Evolutionary conservation across 2,797 vertebrate genomes (phyloP).

Genomic region (Odontamblyopus rebecca): DNA sequence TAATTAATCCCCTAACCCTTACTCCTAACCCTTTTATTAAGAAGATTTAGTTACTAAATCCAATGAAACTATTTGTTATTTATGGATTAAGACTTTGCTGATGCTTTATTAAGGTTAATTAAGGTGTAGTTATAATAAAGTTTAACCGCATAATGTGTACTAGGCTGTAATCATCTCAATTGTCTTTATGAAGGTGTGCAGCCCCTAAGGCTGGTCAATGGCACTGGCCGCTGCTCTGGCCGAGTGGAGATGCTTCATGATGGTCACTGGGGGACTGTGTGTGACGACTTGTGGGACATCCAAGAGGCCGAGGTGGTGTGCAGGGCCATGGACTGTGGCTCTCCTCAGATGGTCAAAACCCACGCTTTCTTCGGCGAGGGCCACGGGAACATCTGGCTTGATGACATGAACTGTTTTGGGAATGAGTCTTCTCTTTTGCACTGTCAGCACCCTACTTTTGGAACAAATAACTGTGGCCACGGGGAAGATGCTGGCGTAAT

Average conservation of each 20-base stretch:
- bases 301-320: constrained; percentile 66
- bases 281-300: constrained; percentile 67
- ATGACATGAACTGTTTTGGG: constrained; percentile 55
- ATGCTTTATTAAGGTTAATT: too few relatives aligned
- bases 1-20: too few relatives aligned
- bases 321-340: constrained; percentile 61
- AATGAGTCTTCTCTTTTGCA: constrained; percentile 59
- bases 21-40: too few relatives aligned
- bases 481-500: constrained; percentile 65
- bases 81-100: too few relatives aligned
- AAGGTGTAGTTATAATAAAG: too few relatives aligned
- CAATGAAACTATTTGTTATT: too few relatives aligned
- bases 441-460: constrained; percentile 39
- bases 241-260: constrained; percentile 64
- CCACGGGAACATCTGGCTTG: constrained; percentile 55
- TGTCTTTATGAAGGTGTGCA: constrained; percentile 34
- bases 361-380: constrained; percentile 58
- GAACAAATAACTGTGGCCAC: constrained; percentile 64
- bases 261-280: constrained; percentile 66
- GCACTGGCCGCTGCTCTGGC: constrained; percentile 62
- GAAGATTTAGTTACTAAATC: too few relatives aligned
- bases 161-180: neutral
- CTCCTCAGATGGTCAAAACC: constrained; percentile 40
- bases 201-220: constrained; percentile 48
- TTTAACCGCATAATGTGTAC: neutral